These are phyloP conservation scores for Pseudomyrmex dendroicus DNA, from an alignment of 1,140 invertebrate genomes.

Conservation along the genomic window DNA sequence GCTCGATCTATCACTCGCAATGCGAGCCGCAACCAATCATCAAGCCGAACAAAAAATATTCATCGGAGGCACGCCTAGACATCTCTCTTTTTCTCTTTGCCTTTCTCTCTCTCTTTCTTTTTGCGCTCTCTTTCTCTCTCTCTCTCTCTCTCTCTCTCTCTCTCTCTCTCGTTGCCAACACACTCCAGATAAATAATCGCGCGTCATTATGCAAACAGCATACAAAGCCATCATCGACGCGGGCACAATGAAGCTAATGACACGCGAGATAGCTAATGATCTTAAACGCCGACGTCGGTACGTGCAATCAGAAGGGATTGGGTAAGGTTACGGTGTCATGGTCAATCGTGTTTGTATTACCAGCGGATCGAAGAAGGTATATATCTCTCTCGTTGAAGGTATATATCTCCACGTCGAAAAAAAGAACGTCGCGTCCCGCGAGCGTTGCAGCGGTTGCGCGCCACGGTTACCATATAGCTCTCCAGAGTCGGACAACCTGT, in stretches of 20 bases:
- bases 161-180: not conserved
- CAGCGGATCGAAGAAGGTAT: constrained; percentile 28
- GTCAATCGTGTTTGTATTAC: constrained; percentile 72
- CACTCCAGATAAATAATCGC: constrained; percentile 74
- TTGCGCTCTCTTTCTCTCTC: not conserved
- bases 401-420: constrained; percentile 41
- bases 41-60: constrained; percentile 26
- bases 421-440: constrained; percentile 42
- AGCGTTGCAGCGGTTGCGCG: constrained; percentile 23
- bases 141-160: not conserved
- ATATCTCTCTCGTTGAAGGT: constrained; percentile 30
- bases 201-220: constrained; percentile 67
- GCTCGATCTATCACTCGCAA: constrained; percentile 16
- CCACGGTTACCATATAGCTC: constrained; percentile 24
- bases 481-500: constrained; percentile 68
- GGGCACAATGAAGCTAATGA: constrained; percentile 68
- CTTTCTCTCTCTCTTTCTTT: too few species aligned
- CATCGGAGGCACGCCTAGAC: constrained; percentile 16
- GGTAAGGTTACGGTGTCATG: constrained; percentile 76
- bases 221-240: constrained; percentile 32
- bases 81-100: not conserved
- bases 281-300: constrained; percentile 57
- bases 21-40: constrained; percentile 25
- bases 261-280: constrained; percentile 67
- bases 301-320: constrained; percentile 63